Evolutionary conservation across 1,140 invertebrate species (phyloP).

Genomic region (Apis laboriosa): DNA sequence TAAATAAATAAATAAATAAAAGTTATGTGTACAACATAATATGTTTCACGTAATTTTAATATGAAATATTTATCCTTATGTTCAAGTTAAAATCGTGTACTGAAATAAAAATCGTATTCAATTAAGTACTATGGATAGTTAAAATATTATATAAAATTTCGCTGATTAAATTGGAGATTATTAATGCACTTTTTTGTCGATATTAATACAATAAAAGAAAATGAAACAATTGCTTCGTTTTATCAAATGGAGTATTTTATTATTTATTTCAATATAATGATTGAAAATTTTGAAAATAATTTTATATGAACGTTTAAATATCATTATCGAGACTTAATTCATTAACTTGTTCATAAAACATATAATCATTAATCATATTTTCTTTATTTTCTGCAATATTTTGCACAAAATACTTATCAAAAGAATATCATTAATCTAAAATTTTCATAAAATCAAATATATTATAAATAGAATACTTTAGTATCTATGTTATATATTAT

Average conservation of each 20-base stretch:
- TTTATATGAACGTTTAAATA: background rate
- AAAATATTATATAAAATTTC: constrained; percentile 2
- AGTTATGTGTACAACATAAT: background rate
- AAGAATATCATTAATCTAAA: background rate
- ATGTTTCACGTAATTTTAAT: background rate
- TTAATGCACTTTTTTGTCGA: background rate
- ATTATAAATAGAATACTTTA: background rate
- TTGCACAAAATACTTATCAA: background rate
- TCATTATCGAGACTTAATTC: background rate
- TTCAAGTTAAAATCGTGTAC: background rate
- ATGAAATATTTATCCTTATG: background rate
- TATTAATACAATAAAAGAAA: background rate
- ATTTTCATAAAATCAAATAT: background rate
- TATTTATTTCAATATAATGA: constrained; percentile 11
- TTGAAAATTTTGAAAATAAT: background rate
- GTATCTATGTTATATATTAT: background rate
- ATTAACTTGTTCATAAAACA: background rate
- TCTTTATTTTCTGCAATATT: background rate
- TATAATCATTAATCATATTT: background rate
- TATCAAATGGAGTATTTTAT: background rate
- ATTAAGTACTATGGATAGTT: background rate
- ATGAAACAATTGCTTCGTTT: background rate
- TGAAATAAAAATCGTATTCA: background rate
- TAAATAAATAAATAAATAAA: background rate
- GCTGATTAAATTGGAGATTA: background rate